These are phyloP conservation scores for Rhagium mordax DNA, from an alignment of 2,888 invertebrate genomes.

Conservation along the genomic window DNA sequence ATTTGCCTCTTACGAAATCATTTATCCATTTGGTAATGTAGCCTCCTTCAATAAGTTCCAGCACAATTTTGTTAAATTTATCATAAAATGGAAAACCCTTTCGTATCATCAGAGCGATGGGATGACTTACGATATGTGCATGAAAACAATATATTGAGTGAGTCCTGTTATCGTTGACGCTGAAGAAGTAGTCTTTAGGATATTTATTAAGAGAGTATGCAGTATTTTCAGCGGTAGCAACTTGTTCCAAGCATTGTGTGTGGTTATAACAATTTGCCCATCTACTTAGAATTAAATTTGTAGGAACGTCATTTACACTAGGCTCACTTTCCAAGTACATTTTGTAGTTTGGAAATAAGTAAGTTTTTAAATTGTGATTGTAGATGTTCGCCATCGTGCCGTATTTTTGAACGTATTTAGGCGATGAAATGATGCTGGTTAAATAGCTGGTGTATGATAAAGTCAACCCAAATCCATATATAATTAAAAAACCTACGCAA, in stretches of 20 bases:
- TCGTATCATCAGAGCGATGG: too few species aligned
- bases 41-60: too few species aligned
- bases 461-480: conserved; percentile 21
- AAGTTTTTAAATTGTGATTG: neutral
- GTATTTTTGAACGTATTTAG: conserved; percentile 30
- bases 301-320: neutral
- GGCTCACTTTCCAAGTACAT: neutral
- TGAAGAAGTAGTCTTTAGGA: too few species aligned
- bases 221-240: neutral
- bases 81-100: too few species aligned
- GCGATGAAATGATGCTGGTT: conserved; percentile 33
- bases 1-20: too few species aligned
- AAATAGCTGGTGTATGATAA: conserved; percentile 32
- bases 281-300: neutral
- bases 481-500: conserved; percentile 20
- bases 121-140: too few species aligned
- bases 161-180: too few species aligned
- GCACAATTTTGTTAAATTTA: too few species aligned
- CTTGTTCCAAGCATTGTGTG: neutral
- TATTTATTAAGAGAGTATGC: too few species aligned
- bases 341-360: too few species aligned
- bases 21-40: too few species aligned
- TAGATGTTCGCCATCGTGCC: conserved; percentile 35
- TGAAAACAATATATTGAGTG: too few species aligned
- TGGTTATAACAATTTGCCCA: neutral